Conservation (phyloP, 2,888 invertebrate species). For the Mythimna pallens region DNA sequence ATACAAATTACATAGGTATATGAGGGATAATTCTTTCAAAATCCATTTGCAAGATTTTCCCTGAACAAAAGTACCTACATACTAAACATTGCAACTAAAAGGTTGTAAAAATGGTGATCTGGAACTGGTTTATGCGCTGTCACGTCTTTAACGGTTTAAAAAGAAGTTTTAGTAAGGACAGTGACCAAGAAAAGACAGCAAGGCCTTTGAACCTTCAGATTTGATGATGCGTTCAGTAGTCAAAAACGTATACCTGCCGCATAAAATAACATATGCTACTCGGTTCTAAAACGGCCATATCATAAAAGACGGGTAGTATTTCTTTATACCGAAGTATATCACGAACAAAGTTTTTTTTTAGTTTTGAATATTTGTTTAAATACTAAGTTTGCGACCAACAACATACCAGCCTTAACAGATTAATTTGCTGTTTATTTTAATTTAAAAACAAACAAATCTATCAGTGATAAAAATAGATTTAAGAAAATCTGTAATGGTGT, state of each 20-base stretch:
- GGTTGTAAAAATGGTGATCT: too few species aligned
- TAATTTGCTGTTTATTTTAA: background rate
- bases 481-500: background rate
- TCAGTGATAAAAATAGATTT: conserved; percentile 24
- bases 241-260: background rate
- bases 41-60: too few species aligned
- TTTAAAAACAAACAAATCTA: conserved; percentile 7
- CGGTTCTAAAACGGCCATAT: conserved; percentile 8
- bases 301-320: conserved; percentile 20
- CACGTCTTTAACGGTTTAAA: too few species aligned
- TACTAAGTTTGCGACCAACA: background rate
- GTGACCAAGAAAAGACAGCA: too few species aligned
- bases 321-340: conserved; percentile 36
- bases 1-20: too few species aligned
- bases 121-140: too few species aligned
- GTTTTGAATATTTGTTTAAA: background rate
- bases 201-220: too few species aligned
- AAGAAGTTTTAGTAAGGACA: too few species aligned
- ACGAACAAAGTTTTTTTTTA: conserved; percentile 25
- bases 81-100: too few species aligned
- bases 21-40: too few species aligned
- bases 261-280: background rate
- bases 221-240: background rate
- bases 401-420: background rate
- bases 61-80: too few species aligned